phyloP scores from a whole-genome alignment of 1,140 invertebrate species.

The Zaprionus kolodkinae region DNA sequence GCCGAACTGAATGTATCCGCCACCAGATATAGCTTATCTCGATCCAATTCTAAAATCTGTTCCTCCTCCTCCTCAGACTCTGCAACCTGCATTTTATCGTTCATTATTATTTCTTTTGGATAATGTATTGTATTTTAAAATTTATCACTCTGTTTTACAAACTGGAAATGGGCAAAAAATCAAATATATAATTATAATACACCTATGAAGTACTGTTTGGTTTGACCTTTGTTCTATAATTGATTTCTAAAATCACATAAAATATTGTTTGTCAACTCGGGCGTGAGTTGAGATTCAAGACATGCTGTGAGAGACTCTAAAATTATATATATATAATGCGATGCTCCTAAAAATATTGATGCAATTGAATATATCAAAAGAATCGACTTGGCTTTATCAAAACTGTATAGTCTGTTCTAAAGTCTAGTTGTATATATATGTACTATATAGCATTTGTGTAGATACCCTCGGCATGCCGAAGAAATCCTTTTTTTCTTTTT shows the following conservation, averaged over 20 bases:
- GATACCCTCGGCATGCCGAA: not conserved
- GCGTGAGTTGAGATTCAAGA: not conserved
- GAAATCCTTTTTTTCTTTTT: not conserved
- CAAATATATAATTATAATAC: not conserved
- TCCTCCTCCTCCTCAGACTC: not conserved
- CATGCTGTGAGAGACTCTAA: not conserved
- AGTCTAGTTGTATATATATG: not conserved
- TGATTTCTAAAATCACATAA: not conserved
- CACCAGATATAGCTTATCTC: constrained; percentile 15
- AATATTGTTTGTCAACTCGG: too few species aligned
- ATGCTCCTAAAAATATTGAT: too few species aligned
- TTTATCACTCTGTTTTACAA: not conserved
- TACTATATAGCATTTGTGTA: not conserved
- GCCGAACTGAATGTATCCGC: constrained; percentile 34
- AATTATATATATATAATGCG: too few species aligned
- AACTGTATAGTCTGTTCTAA: not conserved
- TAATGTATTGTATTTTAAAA: not conserved
- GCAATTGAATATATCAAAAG: too few species aligned
- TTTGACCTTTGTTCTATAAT: not conserved
- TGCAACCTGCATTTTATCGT: not conserved
- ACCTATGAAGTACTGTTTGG: not conserved
- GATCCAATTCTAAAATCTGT: not conserved
- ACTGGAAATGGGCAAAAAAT: not conserved
- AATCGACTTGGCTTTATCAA: not conserved
- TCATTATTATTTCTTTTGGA: not conserved